Conservation (phyloP, 2,888 invertebrate genomes). For the Caenorhabditis virilis region DNA sequence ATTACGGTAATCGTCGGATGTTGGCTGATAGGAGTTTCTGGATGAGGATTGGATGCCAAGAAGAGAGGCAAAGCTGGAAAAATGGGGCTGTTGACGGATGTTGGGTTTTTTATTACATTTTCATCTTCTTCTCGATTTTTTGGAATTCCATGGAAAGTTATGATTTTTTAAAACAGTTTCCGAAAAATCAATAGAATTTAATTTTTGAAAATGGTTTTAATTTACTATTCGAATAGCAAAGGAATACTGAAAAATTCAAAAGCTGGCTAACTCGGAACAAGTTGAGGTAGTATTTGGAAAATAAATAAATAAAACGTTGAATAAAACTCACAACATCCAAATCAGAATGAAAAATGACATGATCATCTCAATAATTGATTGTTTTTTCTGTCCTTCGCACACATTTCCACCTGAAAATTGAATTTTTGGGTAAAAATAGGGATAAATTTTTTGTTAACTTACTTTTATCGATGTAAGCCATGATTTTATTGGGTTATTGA, state of each 20-base stretch:
- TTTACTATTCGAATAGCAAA: too few relatives aligned
- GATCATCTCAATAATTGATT: constrained; percentile 33
- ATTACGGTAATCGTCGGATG: constrained; percentile 26
- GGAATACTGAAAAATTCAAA: too few relatives aligned
- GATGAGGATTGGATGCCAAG: constrained; percentile 25
- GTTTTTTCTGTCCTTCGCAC: constrained; percentile 25
- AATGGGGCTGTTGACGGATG: too few relatives aligned
- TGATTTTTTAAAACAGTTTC: too few relatives aligned
- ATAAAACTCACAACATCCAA: constrained; percentile 38
- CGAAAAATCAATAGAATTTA: too few relatives aligned
- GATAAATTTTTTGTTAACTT: not conserved
- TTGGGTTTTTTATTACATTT: too few relatives aligned
- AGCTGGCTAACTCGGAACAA: too few relatives aligned
- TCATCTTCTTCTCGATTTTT: too few relatives aligned
- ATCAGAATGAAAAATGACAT: constrained; percentile 32
- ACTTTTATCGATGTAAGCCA: constrained; percentile 41
- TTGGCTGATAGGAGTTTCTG: constrained; percentile 5
- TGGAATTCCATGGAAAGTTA: too few relatives aligned
- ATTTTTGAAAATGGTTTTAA: too few relatives aligned
- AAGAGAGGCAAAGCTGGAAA: constrained; percentile 39
- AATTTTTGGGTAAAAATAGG: not conserved
- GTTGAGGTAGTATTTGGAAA: not conserved
- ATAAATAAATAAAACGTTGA: not conserved
- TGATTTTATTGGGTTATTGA: not conserved
- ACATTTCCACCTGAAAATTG: constrained; percentile 40